phyloP scores from a whole-genome alignment of 2,888 invertebrate genomes.

The Crioceris asparagi region DNA sequence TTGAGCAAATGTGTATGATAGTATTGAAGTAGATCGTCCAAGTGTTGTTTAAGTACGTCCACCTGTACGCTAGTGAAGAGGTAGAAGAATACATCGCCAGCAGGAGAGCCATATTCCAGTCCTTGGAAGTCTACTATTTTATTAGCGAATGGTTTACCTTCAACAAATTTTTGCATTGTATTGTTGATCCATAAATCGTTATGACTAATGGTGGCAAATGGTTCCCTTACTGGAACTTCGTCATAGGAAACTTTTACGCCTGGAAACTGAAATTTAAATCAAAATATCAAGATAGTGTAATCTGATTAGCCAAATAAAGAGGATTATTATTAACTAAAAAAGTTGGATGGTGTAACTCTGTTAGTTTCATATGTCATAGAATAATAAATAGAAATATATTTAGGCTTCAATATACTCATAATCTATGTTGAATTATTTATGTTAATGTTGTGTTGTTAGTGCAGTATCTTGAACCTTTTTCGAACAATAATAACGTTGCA shows the following conservation, averaged over 20 bases:
- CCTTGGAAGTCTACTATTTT: constrained; percentile 40
- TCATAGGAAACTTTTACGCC: constrained; percentile 2
- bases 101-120: constrained; percentile 39
- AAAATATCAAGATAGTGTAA: too few species aligned
- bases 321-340: too few species aligned
- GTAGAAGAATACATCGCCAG: constrained; percentile 43
- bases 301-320: too few species aligned
- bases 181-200: constrained; percentile 50
- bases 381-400: too few species aligned
- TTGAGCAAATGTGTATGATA: constrained; percentile 40
- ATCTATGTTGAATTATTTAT: too few species aligned
- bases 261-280: too few species aligned
- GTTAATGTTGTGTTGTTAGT: too few species aligned
- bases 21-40: constrained; percentile 37
- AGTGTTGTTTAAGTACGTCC: constrained; percentile 32
- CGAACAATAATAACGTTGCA: too few species aligned
- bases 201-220: constrained; percentile 44
- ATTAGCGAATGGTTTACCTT: constrained; percentile 14
- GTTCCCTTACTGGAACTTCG: constrained; percentile 28
- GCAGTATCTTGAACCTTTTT: too few species aligned
- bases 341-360: too few species aligned
- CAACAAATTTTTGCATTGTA: constrained; percentile 37
- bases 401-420: too few species aligned
- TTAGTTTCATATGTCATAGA: too few species aligned
- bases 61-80: constrained; percentile 40